Evolutionary conservation across 2,113 vertebrate genomes (phyloP), one percentile per base, ranked within the genome.

Genomic region (Irena cyanogastra): DNA sequence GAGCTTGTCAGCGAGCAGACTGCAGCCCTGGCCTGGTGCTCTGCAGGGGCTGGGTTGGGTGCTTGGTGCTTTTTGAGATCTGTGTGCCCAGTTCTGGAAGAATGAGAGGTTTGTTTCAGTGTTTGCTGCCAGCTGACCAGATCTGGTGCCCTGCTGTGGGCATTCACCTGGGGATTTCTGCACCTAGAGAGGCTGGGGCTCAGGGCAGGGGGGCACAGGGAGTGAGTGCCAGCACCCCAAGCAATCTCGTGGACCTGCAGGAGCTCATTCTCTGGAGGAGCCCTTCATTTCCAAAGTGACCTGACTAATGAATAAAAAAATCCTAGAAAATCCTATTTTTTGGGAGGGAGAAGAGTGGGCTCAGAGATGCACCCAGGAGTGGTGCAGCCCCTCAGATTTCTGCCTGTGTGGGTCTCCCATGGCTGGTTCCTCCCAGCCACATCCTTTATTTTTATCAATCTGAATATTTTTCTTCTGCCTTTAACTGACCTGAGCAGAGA

Each of bases 401-500:
- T 63, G 47, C 35, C n/a, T 31, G 2, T 13, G n/a, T 33, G 53
- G 23, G 16, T 82, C 49, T 95, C 90, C 8, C 4, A 11, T 33
- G 90, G 89, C 91, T 41, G 70, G 56, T 97, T 96, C 85, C 96
- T 89, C 75, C 35, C 6, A 24, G 26, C 79, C 69, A 12, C 52
- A 20, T 42, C 59, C 77, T 81, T n/a, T 66, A 8, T 39, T 52
- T 70, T 78, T 33, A 41, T 39, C 42, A 31, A 1, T 9, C 49
- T 68, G 35, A 61, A 1, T 45, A 10, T 61, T 52, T 70, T 84
- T 49, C 23, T 47, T 63, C 35, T 66, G 39, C 16, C 23, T 37
- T 17, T 27, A 37, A 37, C 35, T 59, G 39, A 71, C 35, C 31
- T 44, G 54, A 76, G 22, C n/a, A 33, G 19, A 24, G 37, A 61